Conservation (phyloP, 2,797 vertebrate species). For the Morus bassanus region DNA sequence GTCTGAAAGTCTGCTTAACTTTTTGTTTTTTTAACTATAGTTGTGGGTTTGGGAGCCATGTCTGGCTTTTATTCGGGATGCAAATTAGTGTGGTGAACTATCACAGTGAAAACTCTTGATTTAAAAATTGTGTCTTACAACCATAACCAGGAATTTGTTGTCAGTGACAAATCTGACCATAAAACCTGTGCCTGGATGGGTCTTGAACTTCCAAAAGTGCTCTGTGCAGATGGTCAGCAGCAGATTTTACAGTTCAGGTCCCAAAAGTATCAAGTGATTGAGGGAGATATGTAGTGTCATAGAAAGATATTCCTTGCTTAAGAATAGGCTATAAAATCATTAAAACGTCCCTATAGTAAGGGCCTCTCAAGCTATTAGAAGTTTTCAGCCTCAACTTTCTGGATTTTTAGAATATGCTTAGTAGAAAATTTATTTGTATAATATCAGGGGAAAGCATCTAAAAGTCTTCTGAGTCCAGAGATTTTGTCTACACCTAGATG, state of each 20-base stretch:
- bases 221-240: background rate
- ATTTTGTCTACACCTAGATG: background rate
- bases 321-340: background rate
- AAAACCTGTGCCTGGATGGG: background rate
- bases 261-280: background rate
- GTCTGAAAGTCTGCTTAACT: background rate
- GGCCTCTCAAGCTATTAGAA: background rate
- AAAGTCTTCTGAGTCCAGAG: background rate
- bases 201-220: background rate
- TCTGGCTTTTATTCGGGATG: background rate
- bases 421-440: background rate
- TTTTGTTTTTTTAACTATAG: background rate
- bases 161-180: background rate
- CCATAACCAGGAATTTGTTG: background rate
- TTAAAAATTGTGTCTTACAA: background rate
- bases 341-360: background rate
- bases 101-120: background rate
- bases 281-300: background rate
- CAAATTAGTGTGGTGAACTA: background rate
- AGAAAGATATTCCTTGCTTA: background rate
- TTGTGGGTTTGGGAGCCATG: background rate
- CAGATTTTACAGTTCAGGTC: background rate
- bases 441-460: background rate
- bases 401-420: background rate
- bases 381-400: background rate